A percentile compares a stretch with the other conserved stretches of the same genome.
Evolutionary conservation across 2,888 invertebrate genomes (phyloP).

Genomic region (Galerucella calmariensis): DNA sequence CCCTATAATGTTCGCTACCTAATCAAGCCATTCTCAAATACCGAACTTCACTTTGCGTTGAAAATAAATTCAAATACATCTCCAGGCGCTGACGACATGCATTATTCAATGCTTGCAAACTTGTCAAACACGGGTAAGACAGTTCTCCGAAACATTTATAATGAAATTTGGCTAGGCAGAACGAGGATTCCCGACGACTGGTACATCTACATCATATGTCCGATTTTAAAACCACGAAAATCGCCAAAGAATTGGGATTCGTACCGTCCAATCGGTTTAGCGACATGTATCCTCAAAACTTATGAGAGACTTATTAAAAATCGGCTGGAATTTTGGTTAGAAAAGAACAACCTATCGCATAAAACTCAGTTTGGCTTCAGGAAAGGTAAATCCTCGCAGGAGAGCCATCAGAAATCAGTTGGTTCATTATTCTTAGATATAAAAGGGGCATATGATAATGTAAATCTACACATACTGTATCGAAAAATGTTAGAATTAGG

Average conservation of each 20-base stretch:
- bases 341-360: no score
- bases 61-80: not conserved
- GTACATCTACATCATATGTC: no score
- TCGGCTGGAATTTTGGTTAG: constrained; percentile 6
- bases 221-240: no score
- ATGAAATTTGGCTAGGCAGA: no score
- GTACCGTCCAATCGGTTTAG: constrained; percentile 23
- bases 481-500: no score
- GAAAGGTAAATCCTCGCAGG: no score
- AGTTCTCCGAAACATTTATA: not conserved
- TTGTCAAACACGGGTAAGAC: not conserved
- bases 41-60: not conserved
- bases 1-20: not conserved
- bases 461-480: no score
- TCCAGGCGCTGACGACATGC: not conserved
- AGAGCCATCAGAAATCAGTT: no score
- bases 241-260: not conserved
- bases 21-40: not conserved
- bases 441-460: no score
- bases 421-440: no score
- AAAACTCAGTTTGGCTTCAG: no score
- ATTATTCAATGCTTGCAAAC: not conserved
- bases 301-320: constrained; percentile 20
- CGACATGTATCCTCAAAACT: constrained; percentile 14
- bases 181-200: no score